Conservation (phyloP, 2,113 vertebrate species). For the Nestor notabilis region DNA sequence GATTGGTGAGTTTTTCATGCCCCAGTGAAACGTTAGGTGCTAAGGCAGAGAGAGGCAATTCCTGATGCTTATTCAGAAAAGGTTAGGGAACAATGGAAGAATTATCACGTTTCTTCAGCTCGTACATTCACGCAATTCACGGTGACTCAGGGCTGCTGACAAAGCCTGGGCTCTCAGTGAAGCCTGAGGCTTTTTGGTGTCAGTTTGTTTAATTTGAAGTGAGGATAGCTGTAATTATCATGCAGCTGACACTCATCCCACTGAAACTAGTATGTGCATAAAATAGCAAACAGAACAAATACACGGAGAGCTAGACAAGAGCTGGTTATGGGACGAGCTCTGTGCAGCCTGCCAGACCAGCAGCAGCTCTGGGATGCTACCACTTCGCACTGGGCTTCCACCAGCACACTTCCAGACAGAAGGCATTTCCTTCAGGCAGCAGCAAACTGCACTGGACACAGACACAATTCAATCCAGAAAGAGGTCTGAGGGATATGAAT, state of each 20-base stretch:
- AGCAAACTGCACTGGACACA: neutral
- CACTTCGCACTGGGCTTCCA: neutral
- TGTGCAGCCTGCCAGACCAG: neutral
- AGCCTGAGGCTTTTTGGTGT: neutral
- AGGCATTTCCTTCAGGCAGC: neutral
- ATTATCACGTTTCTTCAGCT: neutral
- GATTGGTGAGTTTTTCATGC: neutral
- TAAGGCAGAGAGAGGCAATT: neutral
- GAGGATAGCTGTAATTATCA: constrained; percentile 8
- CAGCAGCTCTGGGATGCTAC: neutral
- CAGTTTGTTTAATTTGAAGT: neutral
- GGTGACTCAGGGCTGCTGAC: constrained; percentile 9
- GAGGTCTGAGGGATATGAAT: rapidly evolving
- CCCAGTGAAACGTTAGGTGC: neutral
- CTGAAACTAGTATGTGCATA: neutral
- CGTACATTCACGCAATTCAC: neutral
- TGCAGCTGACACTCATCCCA: neutral
- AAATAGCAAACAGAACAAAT: neutral
- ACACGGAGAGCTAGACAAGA: neutral
- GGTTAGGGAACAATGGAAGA: neutral
- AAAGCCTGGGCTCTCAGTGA: neutral
- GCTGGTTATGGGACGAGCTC: neutral
- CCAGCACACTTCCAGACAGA: neutral
- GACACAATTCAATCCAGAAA: neutral
- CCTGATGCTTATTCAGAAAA: neutral